These are phyloP conservation scores for Tragelaphus strepsiceros DNA, from an alignment of 2,113 vertebrate genomes.

Conservation along the genomic window DNA sequence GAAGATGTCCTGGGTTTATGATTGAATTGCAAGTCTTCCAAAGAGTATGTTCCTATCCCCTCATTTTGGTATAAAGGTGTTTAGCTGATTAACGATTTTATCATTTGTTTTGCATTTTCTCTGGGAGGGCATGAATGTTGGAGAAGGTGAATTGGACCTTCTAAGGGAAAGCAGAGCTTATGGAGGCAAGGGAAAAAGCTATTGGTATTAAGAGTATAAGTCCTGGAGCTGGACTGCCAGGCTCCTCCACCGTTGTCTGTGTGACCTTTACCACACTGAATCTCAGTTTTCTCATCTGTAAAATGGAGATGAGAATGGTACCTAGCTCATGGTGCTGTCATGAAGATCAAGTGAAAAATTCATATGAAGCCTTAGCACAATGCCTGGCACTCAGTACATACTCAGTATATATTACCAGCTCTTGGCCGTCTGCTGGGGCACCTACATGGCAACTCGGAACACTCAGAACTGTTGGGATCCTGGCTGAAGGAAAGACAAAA, in stretches of 20 bases:
- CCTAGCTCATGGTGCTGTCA: too few relatives aligned
- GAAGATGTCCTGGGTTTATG: neutral
- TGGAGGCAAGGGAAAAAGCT: neutral
- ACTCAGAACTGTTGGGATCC: neutral
- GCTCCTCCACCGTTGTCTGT: slow-evolving; percentile 8
- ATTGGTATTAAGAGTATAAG: neutral
- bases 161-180: neutral
- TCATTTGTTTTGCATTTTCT: neutral
- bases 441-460: neutral
- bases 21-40: neutral
- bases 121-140: neutral
- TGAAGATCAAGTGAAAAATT: neutral
- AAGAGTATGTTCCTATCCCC: neutral
- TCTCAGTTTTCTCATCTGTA: neutral
- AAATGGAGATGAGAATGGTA: neutral
- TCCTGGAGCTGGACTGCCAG: neutral
- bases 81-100: neutral
- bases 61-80: neutral
- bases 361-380: too few relatives aligned
- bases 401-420: neutral
- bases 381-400: neutral
- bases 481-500: neutral
- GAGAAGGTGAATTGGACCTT: neutral
- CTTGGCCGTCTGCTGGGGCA: neutral
- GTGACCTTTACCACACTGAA: neutral